Evolutionary conservation across 2,888 invertebrate genomes (phyloP), one percentile per base, ranked within the genome.

Genomic region (Chouioia cunea): DNA sequence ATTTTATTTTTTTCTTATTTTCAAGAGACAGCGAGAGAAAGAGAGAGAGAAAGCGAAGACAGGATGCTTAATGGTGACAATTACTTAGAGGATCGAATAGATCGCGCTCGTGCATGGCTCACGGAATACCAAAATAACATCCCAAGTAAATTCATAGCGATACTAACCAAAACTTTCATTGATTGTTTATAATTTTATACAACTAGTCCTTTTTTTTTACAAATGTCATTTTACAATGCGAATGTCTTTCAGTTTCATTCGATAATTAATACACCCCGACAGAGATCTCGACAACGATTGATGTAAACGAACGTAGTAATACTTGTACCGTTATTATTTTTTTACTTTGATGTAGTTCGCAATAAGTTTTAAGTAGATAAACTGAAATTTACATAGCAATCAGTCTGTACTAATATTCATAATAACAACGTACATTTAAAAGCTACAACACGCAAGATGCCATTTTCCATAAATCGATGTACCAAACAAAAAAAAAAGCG

Each of bases 91-190:
- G 82, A 84, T 85, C 84, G 85, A 85, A 84, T 77, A 82, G 80
- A 79, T 78, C 77, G 80, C 74, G 78, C 76, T 78, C 77, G 76
- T 76, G 78, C 77, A 77, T 78, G 79, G 43, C 36, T 81, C 79
- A 84, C 82, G 84, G 79, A 83, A 84, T 84, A 83, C 85, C 81
- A 81, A 84, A 85, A 85, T 85, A 84, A 84, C 83, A 83, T 82
- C 82, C 81, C 65, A 46, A 20, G 3, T 10, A 12, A 52, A 20
- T 12, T 6, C 20, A 20, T 52, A 18, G 52, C 52, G 18, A 14
- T 22, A 22, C 52, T 52, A 12, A n/a, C 6, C 2, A 27, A 6
- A 36, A 10, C 36, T 36, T 10, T 10, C 52, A 22, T 20, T 22
- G 52, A 22, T 22, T 52, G 18, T 52, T 52, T 22, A 52, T 52